These are phyloP conservation scores for Helarctos malayanus DNA, from an alignment of 2,797 vertebrate genomes.

Conservation along the genomic window DNA sequence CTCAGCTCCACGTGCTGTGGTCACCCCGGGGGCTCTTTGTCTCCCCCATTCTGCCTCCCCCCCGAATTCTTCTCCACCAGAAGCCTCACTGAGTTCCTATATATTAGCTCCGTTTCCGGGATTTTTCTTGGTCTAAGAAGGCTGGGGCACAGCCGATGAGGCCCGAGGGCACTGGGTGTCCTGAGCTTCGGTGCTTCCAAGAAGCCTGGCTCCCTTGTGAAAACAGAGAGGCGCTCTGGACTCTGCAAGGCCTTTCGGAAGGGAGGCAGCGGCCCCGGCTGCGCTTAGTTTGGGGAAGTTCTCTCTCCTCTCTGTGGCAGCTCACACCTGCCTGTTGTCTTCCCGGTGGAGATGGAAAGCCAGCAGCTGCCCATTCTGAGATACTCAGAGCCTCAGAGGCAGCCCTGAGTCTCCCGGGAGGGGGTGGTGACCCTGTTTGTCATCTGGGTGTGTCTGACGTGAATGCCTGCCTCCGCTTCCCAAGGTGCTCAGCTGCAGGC, in stretches of 20 bases:
- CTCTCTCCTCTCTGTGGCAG: not conserved
- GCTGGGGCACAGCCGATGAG: not conserved
- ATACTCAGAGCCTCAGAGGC: not conserved
- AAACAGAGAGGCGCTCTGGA: not conserved
- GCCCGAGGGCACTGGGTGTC: not conserved
- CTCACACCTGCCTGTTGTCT: not conserved
- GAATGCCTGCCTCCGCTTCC: not conserved
- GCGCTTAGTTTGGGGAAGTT: not conserved
- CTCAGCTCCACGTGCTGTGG: not conserved
- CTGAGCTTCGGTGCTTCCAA: not conserved
- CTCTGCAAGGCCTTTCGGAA: not conserved
- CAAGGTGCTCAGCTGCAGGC: not conserved
- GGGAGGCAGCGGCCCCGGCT: not conserved
- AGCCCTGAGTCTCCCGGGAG: not conserved
- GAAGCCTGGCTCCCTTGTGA: not conserved
- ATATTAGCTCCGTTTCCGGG: not conserved
- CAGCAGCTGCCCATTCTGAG: not conserved
- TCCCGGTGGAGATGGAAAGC: not conserved
- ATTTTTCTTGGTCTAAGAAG: slow-evolving; percentile 27
- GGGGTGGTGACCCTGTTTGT: not conserved
- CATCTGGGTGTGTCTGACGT: not conserved
- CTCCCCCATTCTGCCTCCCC: not conserved
- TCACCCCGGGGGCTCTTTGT: not conserved
- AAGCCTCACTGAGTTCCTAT: not conserved
- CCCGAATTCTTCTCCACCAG: not conserved